Evolutionary conservation across 1,140 invertebrate genomes (phyloP).

Genomic region (Drosophila melanica): DNA sequence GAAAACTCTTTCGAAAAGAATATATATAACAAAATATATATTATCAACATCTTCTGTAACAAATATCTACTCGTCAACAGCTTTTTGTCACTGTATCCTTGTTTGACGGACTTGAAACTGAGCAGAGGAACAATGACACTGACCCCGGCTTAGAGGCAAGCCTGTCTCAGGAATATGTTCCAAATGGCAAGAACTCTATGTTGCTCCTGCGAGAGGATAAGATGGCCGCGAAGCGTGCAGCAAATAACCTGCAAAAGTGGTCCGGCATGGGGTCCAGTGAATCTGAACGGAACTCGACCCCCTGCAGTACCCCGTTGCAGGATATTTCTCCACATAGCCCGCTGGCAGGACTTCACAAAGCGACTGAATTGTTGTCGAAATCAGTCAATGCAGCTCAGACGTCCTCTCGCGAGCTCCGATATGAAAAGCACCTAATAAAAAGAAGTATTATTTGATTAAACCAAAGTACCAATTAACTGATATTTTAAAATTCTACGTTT

Average conservation of each 20-base stretch:
- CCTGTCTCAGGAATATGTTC: constrained; percentile 8
- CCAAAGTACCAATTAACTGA: too few relatives aligned
- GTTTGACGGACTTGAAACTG: neutral
- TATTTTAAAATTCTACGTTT: neutral
- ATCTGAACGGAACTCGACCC: constrained; percentile 25
- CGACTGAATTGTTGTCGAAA: neutral
- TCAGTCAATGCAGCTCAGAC: neutral
- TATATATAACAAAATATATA: too few relatives aligned
- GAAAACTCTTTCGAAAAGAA: too few relatives aligned
- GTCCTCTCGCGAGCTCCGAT: neutral
- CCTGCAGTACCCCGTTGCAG: constrained; percentile 19
- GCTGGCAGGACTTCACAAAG: neutral
- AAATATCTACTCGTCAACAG: neutral
- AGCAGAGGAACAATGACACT: neutral
- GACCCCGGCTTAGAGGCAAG: neutral
- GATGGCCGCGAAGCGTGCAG: too few relatives aligned
- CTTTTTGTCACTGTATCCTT: constrained; percentile 3
- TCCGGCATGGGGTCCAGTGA: constrained; percentile 38
- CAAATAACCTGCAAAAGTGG: constrained; percentile 1
- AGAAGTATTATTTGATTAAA: neutral
- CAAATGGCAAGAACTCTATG: constrained; percentile 13
- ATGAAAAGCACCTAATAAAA: constrained; percentile 8
- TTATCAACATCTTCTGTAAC: too few relatives aligned
- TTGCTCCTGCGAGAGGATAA: constrained; percentile 10
- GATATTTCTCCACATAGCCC: neutral